A percentile compares a stretch with the other conserved stretches of the same genome.
These are phyloP conservation scores for Dryobotodes eremita DNA, from an alignment of 2,888 invertebrate genomes.

Conservation along the genomic window DNA sequence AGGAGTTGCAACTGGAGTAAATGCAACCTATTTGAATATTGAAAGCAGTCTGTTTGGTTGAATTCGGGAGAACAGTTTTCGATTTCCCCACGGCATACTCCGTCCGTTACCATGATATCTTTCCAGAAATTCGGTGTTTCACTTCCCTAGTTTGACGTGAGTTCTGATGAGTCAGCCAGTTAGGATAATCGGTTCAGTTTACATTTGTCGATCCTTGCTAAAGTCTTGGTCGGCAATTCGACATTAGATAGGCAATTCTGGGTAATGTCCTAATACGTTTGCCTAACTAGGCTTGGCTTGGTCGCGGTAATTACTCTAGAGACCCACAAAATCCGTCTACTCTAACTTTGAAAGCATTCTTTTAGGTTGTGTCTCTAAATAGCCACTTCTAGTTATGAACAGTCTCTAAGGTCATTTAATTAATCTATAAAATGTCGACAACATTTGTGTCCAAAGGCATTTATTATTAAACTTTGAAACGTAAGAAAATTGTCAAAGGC, in stretches of 20 bases:
- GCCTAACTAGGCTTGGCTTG: constrained; percentile 14
- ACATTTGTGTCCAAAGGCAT: constrained; percentile 32
- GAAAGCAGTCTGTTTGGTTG: constrained; percentile 33
- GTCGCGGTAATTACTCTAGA: constrained; percentile 27
- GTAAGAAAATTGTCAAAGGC: constrained; percentile 39
- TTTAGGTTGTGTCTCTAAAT: constrained; percentile 11
- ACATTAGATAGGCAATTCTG: constrained; percentile 31
- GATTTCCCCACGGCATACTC: constrained; percentile 44
- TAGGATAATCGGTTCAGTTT: constrained; percentile 56
- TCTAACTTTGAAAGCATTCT: constrained; percentile 20
- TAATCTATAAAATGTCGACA: constrained; percentile 37
- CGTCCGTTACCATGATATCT: constrained; percentile 44
- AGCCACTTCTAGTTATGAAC: constrained; percentile 9
- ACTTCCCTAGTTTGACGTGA: constrained; percentile 44
- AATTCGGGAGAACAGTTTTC: constrained; percentile 38
- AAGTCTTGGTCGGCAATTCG: constrained; percentile 40
- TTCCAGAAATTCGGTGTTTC: constrained; percentile 42
- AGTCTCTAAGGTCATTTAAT: constrained; percentile 30
- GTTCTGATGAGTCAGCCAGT: constrained; percentile 56
- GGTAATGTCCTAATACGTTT: constrained; percentile 46
- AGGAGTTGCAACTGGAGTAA: constrained; percentile 27
- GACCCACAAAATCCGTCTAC: constrained; percentile 9
- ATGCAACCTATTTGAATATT: constrained; percentile 59
- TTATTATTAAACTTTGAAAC: constrained; percentile 36
- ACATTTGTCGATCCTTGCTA: constrained; percentile 37